A percentile compares a stretch with the other conserved stretches of the same genome.
phyloP scores from a whole-genome alignment of 2,797 vertebrate genomes.

The Galagoides demidoff region DNA sequence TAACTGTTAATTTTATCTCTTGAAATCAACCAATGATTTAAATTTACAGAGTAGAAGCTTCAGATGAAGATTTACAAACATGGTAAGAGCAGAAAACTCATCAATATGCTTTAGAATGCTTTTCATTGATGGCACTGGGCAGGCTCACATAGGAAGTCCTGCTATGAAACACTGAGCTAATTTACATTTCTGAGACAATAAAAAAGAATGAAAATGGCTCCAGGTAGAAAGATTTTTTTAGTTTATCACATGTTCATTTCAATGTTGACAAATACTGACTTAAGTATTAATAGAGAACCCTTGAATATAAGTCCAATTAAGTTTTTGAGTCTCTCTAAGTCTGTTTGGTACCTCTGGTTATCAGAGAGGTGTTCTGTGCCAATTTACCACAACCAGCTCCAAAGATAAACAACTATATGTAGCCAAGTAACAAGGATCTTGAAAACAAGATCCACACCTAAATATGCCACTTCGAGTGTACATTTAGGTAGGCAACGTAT shows the following conservation, averaged over 20 bases:
- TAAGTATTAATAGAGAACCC: background rate
- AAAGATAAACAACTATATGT: background rate
- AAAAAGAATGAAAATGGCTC: conserved; percentile 26
- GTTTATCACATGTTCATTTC: background rate
- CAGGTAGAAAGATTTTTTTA: background rate
- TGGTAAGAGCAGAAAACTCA: background rate
- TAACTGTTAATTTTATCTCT: background rate
- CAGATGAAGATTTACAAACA: background rate
- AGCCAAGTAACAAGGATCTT: background rate
- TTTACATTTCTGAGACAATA: background rate
- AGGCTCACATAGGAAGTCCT: background rate
- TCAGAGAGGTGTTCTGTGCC: background rate
- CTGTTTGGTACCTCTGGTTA: background rate
- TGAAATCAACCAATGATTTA: conserved; percentile 52
- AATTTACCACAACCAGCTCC: background rate
- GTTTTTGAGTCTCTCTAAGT: background rate
- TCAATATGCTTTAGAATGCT: background rate
- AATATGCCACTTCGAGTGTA: background rate
- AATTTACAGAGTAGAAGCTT: conserved; percentile 39
- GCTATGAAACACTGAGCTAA: background rate
- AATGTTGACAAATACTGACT: background rate
- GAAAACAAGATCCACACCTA: background rate
- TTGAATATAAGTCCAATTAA: background rate
- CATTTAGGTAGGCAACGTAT: background rate
- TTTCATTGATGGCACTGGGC: background rate